phyloP scores from a whole-genome alignment of 2,888 invertebrate genomes.

The Dendrolimus pini region DNA sequence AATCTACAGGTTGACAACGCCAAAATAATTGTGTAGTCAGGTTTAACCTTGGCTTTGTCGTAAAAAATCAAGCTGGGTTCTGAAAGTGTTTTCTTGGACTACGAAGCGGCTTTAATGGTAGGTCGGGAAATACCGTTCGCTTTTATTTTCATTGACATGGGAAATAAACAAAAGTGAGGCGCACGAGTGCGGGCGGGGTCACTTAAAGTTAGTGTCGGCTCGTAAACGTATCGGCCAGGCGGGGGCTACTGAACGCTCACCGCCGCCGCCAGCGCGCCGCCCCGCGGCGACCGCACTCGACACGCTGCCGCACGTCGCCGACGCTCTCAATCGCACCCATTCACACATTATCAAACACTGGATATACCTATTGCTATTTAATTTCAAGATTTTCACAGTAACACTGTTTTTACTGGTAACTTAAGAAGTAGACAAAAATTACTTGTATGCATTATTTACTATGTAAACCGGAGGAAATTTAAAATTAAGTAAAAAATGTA shows the following conservation, averaged over 20 bases:
- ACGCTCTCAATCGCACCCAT: conserved; percentile 71
- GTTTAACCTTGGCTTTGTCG: too few relatives aligned
- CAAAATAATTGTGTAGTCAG: too few relatives aligned
- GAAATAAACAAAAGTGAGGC: conserved; percentile 61
- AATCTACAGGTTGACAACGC: too few relatives aligned
- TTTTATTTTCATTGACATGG: conserved; percentile 63
- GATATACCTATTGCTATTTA: conserved; percentile 30
- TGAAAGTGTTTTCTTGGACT: too few relatives aligned
- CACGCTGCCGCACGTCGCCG: conserved; percentile 72
- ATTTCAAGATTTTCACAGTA: neutral
- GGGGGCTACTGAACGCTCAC: conserved; percentile 44
- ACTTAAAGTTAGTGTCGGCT: conserved; percentile 70
- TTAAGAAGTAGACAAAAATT: too few relatives aligned
- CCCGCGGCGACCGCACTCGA: conserved; percentile 75
- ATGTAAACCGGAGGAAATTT: too few relatives aligned
- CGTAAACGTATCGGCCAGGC: conserved; percentile 69
- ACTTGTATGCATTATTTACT: too few relatives aligned
- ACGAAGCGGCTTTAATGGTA: too few relatives aligned
- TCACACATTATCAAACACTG: conserved; percentile 46
- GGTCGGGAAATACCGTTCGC: conserved; percentile 29
- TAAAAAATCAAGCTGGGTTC: too few relatives aligned
- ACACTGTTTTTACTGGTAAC: neutral
- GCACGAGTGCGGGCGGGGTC: conserved; percentile 63
- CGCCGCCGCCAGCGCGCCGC: conserved; percentile 32
- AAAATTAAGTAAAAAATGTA: too few relatives aligned